These are phyloP conservation scores for Wasmannia auropunctata DNA, from an alignment of 1,140 invertebrate species.

Conservation along the genomic window DNA sequence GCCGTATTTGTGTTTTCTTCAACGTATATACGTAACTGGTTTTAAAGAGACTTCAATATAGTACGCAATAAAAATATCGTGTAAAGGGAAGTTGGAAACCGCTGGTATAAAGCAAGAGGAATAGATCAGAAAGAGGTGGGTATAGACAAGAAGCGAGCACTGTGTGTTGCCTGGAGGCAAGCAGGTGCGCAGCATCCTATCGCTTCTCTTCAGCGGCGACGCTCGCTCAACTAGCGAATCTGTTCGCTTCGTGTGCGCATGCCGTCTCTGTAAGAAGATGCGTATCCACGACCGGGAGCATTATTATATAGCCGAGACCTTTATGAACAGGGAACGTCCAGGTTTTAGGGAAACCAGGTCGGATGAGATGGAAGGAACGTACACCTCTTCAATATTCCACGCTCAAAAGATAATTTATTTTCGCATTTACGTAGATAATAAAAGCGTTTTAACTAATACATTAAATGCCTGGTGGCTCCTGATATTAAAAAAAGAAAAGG, in stretches of 20 bases:
- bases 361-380: neutral
- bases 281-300: constrained; percentile 23
- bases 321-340: constrained; percentile 25
- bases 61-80: constrained; percentile 18
- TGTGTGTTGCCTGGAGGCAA: constrained; percentile 72
- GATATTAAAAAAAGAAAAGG: neutral
- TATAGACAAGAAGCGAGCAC: constrained; percentile 63
- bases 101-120: constrained; percentile 57
- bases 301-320: constrained; percentile 24
- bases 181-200: constrained; percentile 78
- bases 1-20: neutral
- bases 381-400: neutral
- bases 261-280: constrained; percentile 43
- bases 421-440: neutral
- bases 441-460: constrained; percentile 9
- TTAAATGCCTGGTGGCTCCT: neutral
- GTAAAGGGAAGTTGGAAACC: constrained; percentile 50
- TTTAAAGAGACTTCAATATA: constrained; percentile 13
- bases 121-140: constrained; percentile 59
- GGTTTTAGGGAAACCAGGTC: constrained; percentile 33
- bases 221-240: constrained; percentile 39
- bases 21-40: constrained; percentile 25
- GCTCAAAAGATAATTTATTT: neutral
- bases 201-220: constrained; percentile 51
- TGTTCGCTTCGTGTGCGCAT: constrained; percentile 44